Conservation (phyloP, 2,797 vertebrate species). For the Ctenosaura bakeri region DNA sequence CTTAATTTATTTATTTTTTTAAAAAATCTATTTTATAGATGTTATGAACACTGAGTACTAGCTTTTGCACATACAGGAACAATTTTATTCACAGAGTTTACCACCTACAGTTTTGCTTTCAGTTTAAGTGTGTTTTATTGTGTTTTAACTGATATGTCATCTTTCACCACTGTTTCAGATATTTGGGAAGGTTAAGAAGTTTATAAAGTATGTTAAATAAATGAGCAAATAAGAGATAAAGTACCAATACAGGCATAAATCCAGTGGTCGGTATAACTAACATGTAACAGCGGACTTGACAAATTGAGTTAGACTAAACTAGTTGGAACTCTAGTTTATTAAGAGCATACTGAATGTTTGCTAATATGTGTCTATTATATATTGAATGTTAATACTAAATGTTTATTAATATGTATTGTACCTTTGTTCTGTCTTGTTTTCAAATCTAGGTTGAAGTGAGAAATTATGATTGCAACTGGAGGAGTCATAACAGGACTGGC, state of each 20-base stretch:
- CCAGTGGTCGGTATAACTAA: too few relatives aligned
- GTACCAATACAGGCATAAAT: background rate
- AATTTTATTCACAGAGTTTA: background rate
- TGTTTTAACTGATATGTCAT: background rate
- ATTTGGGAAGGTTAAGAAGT: background rate
- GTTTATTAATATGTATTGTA: constrained; percentile 4
- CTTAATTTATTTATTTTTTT: rapidly evolving
- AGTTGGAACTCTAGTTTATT: too few relatives aligned
- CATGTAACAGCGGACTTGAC: too few relatives aligned
- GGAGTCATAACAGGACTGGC: constrained; percentile 98
- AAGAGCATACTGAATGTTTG: too few relatives aligned
- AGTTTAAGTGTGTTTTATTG: background rate
- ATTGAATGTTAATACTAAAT: background rate
- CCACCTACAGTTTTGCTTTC: background rate
- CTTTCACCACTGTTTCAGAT: background rate
- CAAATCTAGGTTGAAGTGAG: constrained; percentile 69
- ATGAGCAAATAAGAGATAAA: background rate
- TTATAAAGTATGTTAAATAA: background rate
- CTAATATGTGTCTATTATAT: too few relatives aligned
- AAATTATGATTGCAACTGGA: constrained; percentile 94
- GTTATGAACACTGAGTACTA: background rate
- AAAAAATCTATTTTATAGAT: background rate
- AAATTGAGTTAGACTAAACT: too few relatives aligned
- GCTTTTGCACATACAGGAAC: background rate
- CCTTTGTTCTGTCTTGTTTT: constrained; percentile 50